These are phyloP conservation scores for Planiliza haematocheilus DNA, from an alignment of 2,113 vertebrate genomes.

Conservation along the genomic window DNA sequence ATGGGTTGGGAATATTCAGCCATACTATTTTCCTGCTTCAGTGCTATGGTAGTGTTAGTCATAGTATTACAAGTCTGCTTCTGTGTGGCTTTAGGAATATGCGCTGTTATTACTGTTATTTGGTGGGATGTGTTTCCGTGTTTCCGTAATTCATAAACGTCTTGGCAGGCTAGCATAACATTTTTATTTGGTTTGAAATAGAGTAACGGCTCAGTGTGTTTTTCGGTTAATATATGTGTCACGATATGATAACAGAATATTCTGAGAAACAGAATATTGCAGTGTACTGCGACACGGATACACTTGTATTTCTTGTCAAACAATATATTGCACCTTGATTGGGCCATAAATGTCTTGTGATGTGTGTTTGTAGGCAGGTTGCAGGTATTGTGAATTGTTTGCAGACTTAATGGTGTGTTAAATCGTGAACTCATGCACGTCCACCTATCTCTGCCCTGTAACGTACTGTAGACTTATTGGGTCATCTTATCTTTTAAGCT, in stretches of 20 bases:
- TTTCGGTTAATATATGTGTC: not conserved
- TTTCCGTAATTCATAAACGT: not conserved
- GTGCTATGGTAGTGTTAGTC: not conserved
- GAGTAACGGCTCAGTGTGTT: not conserved
- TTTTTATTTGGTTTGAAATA: not conserved
- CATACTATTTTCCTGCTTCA: conserved; percentile 6
- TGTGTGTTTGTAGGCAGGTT: conserved; percentile 7
- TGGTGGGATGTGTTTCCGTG: not conserved
- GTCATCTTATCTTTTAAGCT: conserved; percentile 28
- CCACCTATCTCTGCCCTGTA: conserved; percentile 43
- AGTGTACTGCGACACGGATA: not conserved
- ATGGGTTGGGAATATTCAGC: conserved; percentile 59
- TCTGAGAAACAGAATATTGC: not conserved
- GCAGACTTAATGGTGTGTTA: conserved; percentile 13
- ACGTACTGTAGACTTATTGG: not conserved
- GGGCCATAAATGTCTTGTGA: conserved; percentile 54
- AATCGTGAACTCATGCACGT: conserved; percentile 41
- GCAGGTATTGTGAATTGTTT: conserved; percentile 29
- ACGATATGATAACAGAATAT: not conserved
- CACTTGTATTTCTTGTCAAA: not conserved
- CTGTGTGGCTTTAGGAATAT: not conserved
- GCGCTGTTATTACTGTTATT: not conserved
- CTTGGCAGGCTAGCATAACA: not conserved
- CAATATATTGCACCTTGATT: conserved; percentile 26
- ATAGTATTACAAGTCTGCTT: not conserved